phyloP scores from a whole-genome alignment of 2,797 vertebrate genomes.

The Sebastes oblongus region DNA sequence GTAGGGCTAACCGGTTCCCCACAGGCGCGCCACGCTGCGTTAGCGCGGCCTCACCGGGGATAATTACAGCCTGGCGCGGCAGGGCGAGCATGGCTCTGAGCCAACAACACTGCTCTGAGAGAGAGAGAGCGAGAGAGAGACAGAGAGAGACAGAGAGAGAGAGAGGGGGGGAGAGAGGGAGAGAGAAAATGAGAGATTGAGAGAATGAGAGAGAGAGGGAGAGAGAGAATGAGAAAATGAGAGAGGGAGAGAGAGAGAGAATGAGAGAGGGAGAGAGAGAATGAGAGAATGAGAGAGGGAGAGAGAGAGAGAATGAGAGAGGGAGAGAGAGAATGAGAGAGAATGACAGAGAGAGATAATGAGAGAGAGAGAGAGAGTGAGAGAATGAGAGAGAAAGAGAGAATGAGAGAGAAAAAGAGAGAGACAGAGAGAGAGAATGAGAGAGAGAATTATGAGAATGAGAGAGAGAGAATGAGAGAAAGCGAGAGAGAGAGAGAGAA shows the following conservation, averaged over 20 bases:
- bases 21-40: constrained; percentile 79
- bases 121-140: background rate
- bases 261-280: background rate
- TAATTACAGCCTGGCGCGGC: constrained; percentile 80
- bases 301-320: background rate
- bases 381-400: constrained; percentile 32
- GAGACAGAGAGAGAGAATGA: constrained; percentile 26
- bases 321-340: background rate
- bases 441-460: no score
- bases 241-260: background rate
- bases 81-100: constrained; percentile 71
- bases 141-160: background rate
- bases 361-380: constrained; percentile 3
- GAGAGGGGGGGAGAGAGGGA: no score
- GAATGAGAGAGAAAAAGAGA: constrained; percentile 26
- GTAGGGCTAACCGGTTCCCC: constrained; percentile 76
- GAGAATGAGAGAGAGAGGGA: constrained; percentile 1
- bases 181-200: background rate
- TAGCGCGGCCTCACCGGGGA: constrained; percentile 80
- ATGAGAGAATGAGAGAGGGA: fast-evolving
- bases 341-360: background rate
- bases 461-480: background rate
- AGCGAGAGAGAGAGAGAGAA: constrained; percentile 17
- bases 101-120: constrained; percentile 55
- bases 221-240: constrained; percentile 15